Evolutionary conservation across 2,888 invertebrate species (phyloP).

Genomic region (Geotrupes spiniger): DNA sequence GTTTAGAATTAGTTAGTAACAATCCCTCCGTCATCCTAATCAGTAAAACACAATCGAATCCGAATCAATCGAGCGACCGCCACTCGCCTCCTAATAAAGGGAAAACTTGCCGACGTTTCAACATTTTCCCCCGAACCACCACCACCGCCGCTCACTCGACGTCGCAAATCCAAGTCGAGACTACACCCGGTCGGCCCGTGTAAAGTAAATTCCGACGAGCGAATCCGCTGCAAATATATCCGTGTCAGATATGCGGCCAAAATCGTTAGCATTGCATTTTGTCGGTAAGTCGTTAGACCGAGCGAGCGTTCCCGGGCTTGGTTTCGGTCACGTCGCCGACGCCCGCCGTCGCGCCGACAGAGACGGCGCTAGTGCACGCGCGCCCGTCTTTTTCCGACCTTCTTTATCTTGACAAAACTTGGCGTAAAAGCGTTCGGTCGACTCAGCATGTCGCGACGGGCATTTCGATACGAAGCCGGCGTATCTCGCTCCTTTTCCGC

Average conservation of each 20-base stretch:
- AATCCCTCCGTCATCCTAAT: too few relatives aligned
- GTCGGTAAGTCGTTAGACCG: slow-evolving; percentile 24
- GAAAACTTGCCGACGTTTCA: too few relatives aligned
- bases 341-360: slow-evolving; percentile 9
- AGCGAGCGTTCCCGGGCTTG: slow-evolving; percentile 4
- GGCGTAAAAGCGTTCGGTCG: slow-evolving; percentile 10
- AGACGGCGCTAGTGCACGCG: slow-evolving; percentile 6
- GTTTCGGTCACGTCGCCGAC: slow-evolving; percentile 15
- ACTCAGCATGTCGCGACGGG: slow-evolving; percentile 25
- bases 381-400: slow-evolving; percentile 7
- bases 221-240: slow-evolving; percentile 19
- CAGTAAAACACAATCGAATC: too few relatives aligned
- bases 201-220: slow-evolving; percentile 6
- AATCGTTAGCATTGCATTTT: slow-evolving; percentile 27
- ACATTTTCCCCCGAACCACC: neutral
- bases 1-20: too few relatives aligned
- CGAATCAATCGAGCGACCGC: too few relatives aligned
- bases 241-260: slow-evolving; percentile 20
- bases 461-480: slow-evolving; percentile 18
- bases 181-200: neutral
- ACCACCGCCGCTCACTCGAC: neutral
- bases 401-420: slow-evolving; percentile 11
- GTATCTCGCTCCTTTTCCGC: slow-evolving; percentile 4
- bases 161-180: neutral
- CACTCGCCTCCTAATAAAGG: too few relatives aligned